Evolutionary conservation across 2,113 vertebrate genomes (phyloP).

Genomic region (Leptosomus discolor): DNA sequence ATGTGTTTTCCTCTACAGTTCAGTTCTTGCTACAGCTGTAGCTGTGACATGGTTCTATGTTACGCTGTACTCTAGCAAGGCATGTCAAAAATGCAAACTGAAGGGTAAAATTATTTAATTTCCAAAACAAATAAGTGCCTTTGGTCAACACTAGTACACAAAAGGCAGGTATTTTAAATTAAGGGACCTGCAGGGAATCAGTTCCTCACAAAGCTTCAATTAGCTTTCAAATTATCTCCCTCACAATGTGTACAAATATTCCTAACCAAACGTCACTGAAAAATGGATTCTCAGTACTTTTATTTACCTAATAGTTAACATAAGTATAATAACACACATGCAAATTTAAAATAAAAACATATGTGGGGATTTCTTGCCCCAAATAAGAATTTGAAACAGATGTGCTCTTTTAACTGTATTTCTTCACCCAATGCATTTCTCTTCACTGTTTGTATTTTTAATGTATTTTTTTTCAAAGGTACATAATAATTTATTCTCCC

Average conservation of each 20-base stretch:
- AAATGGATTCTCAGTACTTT: constrained; percentile 76
- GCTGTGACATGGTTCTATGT: not conserved
- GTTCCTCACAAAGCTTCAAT: constrained; percentile 70
- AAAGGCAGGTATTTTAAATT: constrained; percentile 32
- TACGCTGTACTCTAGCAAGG: not conserved
- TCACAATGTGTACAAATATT: constrained; percentile 68
- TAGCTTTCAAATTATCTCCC: constrained; percentile 75
- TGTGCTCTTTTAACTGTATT: constrained; percentile 77
- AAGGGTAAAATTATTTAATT: constrained; percentile 58
- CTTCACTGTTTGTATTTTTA: constrained; percentile 72
- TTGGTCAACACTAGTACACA: not conserved
- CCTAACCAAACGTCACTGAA: constrained; percentile 73
- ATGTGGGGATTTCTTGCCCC: constrained; percentile 59
- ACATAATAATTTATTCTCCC: constrained; percentile 38
- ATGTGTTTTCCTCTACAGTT: not conserved
- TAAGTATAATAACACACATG: constrained; percentile 78
- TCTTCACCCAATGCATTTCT: constrained; percentile 73
- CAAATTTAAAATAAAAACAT: constrained; percentile 82
- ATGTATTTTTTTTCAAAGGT: constrained; percentile 15
- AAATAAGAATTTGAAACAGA: constrained; percentile 79
- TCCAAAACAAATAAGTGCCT: constrained; percentile 57
- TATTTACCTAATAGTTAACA: constrained; percentile 81
- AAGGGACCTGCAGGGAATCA: constrained; percentile 19
- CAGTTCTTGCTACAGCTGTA: not conserved
- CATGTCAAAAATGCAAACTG: constrained; percentile 35